Evolutionary conservation across 2,113 vertebrate species (phyloP).

Genomic region (Gnathonemus longibarbis): DNA sequence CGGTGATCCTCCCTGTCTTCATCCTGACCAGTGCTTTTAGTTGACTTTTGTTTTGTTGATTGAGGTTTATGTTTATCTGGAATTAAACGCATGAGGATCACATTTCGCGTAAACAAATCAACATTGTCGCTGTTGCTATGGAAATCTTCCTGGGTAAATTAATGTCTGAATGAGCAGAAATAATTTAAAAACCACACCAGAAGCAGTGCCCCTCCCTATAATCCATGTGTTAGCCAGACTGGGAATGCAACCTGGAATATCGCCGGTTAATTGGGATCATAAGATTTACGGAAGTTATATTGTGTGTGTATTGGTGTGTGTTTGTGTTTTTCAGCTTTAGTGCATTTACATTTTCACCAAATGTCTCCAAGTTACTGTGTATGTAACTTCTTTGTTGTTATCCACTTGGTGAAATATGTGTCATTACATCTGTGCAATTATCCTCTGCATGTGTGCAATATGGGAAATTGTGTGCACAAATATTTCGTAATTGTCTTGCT

Average conservation of each 20-base stretch:
- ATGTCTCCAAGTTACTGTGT: background rate
- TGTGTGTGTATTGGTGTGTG: background rate
- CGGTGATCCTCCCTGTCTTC: background rate
- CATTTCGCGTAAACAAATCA: background rate
- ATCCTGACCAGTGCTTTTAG: background rate
- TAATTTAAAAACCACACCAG: background rate
- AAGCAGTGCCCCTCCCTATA: background rate
- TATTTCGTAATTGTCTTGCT: background rate
- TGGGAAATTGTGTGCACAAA: background rate
- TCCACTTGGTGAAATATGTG: background rate
- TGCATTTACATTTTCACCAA: background rate
- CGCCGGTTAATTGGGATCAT: background rate
- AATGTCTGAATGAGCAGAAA: background rate
- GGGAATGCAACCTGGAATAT: background rate
- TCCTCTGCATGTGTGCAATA: too few relatives aligned
- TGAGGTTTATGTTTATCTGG: background rate
- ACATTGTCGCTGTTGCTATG: background rate
- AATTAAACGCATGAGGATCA: background rate
- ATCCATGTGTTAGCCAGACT: background rate
- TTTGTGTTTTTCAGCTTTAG: background rate
- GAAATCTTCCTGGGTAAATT: background rate
- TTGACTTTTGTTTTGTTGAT: background rate
- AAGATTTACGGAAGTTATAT: background rate
- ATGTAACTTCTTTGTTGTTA: background rate
- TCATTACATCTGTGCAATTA: background rate